Evolutionary conservation across 2,113 vertebrate genomes (phyloP).

Genomic region (Callorhinus ursinus): DNA sequence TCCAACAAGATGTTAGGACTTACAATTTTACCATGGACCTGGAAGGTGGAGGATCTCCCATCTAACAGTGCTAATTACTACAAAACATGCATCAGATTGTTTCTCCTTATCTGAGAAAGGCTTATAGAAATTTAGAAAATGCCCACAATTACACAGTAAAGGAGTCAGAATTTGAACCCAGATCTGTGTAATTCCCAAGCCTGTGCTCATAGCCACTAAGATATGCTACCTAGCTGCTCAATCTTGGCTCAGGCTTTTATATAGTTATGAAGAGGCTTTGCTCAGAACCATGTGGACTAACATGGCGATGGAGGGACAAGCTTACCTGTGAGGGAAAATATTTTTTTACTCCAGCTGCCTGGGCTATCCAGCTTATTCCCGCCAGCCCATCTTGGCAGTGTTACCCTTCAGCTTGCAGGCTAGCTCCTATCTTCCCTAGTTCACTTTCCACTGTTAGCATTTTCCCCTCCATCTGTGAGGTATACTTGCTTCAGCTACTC

Average conservation of each 20-base stretch:
- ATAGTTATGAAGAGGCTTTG: neutral
- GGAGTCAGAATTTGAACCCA: neutral
- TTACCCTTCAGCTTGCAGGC: neutral
- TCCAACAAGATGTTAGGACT: neutral
- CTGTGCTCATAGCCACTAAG: neutral
- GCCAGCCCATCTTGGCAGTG: no score
- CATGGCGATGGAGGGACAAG: neutral
- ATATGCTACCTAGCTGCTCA: neutral
- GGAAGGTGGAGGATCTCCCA: neutral
- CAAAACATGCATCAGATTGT: neutral
- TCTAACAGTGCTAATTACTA: neutral
- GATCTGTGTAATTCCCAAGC: neutral
- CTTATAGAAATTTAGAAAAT: neutral
- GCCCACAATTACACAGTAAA: neutral
- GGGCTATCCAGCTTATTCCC: neutral
- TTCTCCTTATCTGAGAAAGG: neutral
- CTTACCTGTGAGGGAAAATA: neutral
- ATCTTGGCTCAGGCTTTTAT: neutral
- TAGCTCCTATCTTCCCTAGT: neutral
- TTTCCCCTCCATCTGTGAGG: neutral
- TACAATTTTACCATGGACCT: neutral
- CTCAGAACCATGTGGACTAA: neutral
- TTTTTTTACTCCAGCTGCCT: neutral
- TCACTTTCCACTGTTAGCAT: neutral
- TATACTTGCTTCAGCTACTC: neutral